Base-by-base conservation (phyloP, 2,888 invertebrate genomes). In the Cotesia congregata region DNA sequence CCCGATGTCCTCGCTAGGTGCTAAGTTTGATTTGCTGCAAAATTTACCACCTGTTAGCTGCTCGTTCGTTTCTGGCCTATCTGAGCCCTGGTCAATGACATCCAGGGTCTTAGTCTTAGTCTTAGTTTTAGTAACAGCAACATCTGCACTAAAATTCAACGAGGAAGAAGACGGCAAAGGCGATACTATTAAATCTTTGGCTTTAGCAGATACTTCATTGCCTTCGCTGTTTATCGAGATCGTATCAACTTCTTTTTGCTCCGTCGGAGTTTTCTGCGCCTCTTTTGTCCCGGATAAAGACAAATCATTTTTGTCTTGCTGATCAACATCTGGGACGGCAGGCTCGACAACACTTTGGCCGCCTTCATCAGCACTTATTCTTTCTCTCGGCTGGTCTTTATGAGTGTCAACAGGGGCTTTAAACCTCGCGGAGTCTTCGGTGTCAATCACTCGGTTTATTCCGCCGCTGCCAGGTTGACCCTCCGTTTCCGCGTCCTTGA, bases 401-500 rank as follows among this genome's bases (percentile, higher is more conserved):
- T 30, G 30, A 4, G 80, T 69, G 9, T 65, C 40, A 20, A 12
- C 50, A 50, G 70, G n/a, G 1, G 60, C 60, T 67, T 60, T 77
- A 2, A 68, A 68, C 20, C 69, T 69, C 30, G 67, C 41, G 15
- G 65, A 17, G 20, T 77, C 74, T 15, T 74, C 71, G 6, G 74
- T 39, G 5, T 77, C 70, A 7, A 41, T 65, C 6, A 40, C 59
- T 60, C 65, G 39, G 59, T 73, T 73, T 12, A 73, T 59, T 12
- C 50, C 77, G 30, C 65, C 67, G 50, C 20, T 40, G 15, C 62
- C 17, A 60, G 68, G 73, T 7, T 69, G 67, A 7, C 77, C 75
- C n/a, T 79, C 73, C 59, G 77, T 79, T 78, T 86, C 87, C 73
- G 88, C 85, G 74, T 87, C 87, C 75, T 89, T 86, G 67, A 89